Conservation (phyloP, 2,888 invertebrate species). For the Serripes groenlandicus region DNA sequence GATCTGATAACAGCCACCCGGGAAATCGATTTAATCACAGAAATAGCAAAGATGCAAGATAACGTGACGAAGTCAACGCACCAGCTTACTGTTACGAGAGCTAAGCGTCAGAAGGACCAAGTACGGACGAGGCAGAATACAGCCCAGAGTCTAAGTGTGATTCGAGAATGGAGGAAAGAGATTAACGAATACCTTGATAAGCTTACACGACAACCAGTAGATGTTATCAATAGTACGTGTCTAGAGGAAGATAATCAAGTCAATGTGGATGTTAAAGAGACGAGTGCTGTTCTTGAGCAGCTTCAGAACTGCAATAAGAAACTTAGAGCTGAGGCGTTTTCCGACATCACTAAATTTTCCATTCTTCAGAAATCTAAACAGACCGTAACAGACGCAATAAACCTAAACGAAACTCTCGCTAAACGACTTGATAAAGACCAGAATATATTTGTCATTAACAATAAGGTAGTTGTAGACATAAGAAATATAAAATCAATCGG, state of each 20-base stretch:
- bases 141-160: constrained; percentile 13
- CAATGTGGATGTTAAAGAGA: constrained; percentile 18
- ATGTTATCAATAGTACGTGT: constrained; percentile 49
- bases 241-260: constrained; percentile 33
- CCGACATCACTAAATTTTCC: not conserved
- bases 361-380: not conserved
- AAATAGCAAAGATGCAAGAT: not conserved
- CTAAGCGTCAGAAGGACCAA: not conserved
- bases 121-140: constrained; percentile 7
- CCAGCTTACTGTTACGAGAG: not conserved
- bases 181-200: constrained; percentile 31
- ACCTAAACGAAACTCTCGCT: not conserved
- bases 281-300: not conserved
- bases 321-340: not conserved
- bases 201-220: constrained; percentile 35
- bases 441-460: not conserved
- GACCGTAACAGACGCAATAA: not conserved
- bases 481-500: constrained; percentile 13
- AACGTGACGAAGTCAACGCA: not conserved
- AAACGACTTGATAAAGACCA: not conserved
- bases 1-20: constrained; percentile 20
- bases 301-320: not conserved
- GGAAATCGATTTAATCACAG: not conserved
- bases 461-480: not conserved
- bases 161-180: constrained; percentile 32